phyloP scores from a whole-genome alignment of 2,113 vertebrate genomes.

The Siphamia tubifer region DNA sequence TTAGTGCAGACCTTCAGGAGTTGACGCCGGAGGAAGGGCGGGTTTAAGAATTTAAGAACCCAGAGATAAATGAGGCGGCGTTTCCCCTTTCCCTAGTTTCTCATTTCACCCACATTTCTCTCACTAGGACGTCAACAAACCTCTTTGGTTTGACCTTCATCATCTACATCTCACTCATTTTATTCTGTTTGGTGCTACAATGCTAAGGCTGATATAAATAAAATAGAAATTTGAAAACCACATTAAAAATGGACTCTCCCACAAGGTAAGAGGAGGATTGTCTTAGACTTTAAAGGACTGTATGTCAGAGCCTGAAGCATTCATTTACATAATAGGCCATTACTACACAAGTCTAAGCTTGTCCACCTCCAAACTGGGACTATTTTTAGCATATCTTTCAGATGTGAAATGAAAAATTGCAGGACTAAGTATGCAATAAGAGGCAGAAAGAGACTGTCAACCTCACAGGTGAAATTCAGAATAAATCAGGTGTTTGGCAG shows the following conservation, averaged over 20 bases:
- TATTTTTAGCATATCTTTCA: not conserved
- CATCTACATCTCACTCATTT: not conserved
- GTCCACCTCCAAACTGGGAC: not conserved
- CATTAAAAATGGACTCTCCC: not conserved
- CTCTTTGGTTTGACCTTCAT: not conserved
- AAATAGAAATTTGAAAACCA: not conserved
- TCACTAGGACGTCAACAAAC: not conserved
- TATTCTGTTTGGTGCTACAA: not conserved
- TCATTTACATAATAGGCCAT: constrained; percentile 14
- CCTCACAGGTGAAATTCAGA: no score
- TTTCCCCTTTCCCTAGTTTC: not conserved
- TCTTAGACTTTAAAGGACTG: not conserved
- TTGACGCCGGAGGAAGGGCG: not conserved
- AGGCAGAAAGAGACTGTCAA: not conserved
- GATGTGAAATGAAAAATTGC: not conserved
- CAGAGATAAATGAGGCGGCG: not conserved
- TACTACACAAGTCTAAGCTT: not conserved
- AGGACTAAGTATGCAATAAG: not conserved
- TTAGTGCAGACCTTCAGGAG: constrained; percentile 13
- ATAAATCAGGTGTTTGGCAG: no score
- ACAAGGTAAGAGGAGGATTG: not conserved
- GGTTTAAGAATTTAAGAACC: constrained; percentile 1
- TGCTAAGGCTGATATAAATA: not conserved
- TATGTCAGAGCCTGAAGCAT: not conserved
- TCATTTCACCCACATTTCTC: not conserved